Evolutionary conservation across 2,888 invertebrate species (phyloP), one percentile per base, ranked within the genome.

Genomic region (Theretra japonica): DNA sequence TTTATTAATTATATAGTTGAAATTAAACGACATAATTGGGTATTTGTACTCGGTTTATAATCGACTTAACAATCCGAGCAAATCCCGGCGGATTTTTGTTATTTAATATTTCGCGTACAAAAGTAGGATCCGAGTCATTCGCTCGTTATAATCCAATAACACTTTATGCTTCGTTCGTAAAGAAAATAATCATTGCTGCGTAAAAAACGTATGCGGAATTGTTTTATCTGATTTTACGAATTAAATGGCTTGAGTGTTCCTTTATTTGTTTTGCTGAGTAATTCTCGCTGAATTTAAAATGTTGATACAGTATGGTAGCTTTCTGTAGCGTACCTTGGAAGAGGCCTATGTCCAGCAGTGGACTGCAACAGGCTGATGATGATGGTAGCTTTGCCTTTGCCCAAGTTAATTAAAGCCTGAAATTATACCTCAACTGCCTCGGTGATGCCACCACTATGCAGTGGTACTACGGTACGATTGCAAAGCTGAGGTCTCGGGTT

Each of bases 151-250:
- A 48, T 48, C 48, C 7, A 48, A 65, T 65, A 65, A 65, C 21
- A 23, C 23, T 53, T 53, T 53, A 53, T 53, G 41, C 41, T 48
- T 15, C 48, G 41, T 41, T 15, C 21, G 65, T 23, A 65, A 48
- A 65, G 48, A 58, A 25, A 58, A 58, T 25, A 58, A 65, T 60
- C 59, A 30, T 60, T 30, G 19, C 30, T 28, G 59, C 59, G n/a
- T 60, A 30, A 60, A 60, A 60, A 60, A 25, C 19, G 19, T 28
- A 28, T 19, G 59, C 59, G 19, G 19, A 59, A 59, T 28, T 59
- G 25, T 28, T 28, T 59, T 59, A 19, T 59, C 59, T 28, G 59
- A 59, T 59, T 59, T 28, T 59, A 28, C 6, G 59, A 59, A 28
- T 59, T 30, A 59, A 59, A 59, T 59, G 17, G 6, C 25, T 53